Conservation (phyloP, 92 coral and sea anemone genomes). For the Micromussa lordhowensis region DNA sequence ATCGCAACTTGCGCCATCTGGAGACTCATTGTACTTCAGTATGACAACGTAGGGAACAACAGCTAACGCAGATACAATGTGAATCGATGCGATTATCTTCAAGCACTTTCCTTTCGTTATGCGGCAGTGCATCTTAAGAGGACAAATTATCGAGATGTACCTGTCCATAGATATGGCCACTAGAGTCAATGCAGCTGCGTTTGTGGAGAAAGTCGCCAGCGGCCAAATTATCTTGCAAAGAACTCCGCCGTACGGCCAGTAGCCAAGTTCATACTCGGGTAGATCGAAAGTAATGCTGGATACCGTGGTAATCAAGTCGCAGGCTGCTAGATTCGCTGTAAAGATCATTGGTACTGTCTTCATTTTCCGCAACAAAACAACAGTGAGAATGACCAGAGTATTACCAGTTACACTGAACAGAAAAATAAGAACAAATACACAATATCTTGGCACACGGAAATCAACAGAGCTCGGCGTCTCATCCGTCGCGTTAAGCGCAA, state of each 20-base stretch:
- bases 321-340: constrained; percentile 90
- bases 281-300: constrained; percentile 92
- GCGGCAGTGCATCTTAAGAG: constrained; percentile 78
- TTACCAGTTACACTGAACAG: constrained; percentile 80
- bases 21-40: constrained; percentile 36
- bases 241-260: constrained; percentile 87
- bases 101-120: constrained; percentile 80
- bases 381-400: constrained; percentile 76
- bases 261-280: constrained; percentile 63
- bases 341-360: constrained; percentile 89
- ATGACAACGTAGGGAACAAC: constrained; percentile 77
- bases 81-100: constrained; percentile 59
- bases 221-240: constrained; percentile 89
- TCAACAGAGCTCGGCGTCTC: constrained; percentile 35
- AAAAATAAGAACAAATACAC: constrained; percentile 65
- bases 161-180: constrained; percentile 92
- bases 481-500: neutral
- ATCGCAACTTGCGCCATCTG: constrained; percentile 35
- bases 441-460: constrained; percentile 59
- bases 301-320: constrained; percentile 87
- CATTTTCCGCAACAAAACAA: constrained; percentile 70
- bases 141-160: constrained; percentile 83
- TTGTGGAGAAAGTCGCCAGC: constrained; percentile 84
- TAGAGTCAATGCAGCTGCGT: constrained; percentile 87
- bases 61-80: constrained; percentile 61